A percentile compares a stretch with the other conserved stretches of the same genome.
Evolutionary conservation across 2,797 vertebrate species (phyloP).

Genomic region (Sebastes matsubarae): DNA sequence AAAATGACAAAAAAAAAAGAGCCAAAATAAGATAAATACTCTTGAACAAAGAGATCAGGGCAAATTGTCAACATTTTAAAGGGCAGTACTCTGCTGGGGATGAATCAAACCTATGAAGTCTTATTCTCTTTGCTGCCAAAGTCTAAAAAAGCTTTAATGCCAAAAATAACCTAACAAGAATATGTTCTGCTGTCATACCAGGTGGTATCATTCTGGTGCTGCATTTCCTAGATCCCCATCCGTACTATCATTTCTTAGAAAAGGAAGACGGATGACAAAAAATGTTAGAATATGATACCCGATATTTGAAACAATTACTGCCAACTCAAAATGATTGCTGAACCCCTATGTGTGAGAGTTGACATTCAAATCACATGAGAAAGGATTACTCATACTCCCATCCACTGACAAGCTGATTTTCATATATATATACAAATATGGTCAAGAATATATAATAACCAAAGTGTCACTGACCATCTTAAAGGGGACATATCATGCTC

Average conservation of each 20-base stretch:
- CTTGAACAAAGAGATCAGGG: conserved; percentile 29
- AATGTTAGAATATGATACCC: not conserved
- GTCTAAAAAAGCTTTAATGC: not conserved
- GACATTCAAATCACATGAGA: too few species aligned
- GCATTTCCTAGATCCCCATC: not conserved
- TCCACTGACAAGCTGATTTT: too few species aligned
- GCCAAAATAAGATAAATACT: conserved; percentile 15
- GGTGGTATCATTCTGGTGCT: not conserved
- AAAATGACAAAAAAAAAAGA: conserved; percentile 21
- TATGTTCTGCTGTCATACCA: not conserved
- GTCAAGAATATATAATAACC: too few species aligned
- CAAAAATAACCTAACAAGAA: conserved; percentile 3
- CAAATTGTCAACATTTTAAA: conserved; percentile 21
- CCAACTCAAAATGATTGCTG: not conserved
- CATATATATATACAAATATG: too few species aligned
- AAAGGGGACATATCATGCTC: too few species aligned
- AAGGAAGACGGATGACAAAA: not conserved
- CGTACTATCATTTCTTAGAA: not conserved
- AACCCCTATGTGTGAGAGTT: too few species aligned
- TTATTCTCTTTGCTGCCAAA: not conserved
- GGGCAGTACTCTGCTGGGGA: not conserved
- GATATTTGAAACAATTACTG: not conserved
- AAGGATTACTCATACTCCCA: too few species aligned
- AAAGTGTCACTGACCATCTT: too few species aligned
- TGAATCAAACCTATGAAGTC: conserved; percentile 16